Conservation (phyloP, 2,888 invertebrate genomes). For the Cheilosia scutellata region DNA sequence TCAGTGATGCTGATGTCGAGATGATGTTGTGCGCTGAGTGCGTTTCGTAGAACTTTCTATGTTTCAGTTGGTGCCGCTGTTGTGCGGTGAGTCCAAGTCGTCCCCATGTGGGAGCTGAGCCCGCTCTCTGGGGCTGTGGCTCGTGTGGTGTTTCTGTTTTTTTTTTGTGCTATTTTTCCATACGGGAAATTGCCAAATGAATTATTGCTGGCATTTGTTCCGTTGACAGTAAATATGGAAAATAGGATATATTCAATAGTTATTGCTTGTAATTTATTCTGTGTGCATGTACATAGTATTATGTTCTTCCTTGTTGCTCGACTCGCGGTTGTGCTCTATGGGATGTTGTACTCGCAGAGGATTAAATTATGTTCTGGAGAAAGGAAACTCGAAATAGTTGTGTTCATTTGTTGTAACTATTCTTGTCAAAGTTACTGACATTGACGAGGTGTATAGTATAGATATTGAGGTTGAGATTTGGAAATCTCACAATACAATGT, state of each 20-base stretch:
- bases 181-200: constrained; percentile 81
- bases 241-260: constrained; percentile 78
- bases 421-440: constrained; percentile 58
- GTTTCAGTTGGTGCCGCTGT: constrained; percentile 17
- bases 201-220: constrained; percentile 84
- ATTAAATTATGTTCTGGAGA: constrained; percentile 22
- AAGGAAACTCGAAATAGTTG: constrained; percentile 10
- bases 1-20: constrained; percentile 41
- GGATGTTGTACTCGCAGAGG: constrained; percentile 23
- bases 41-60: constrained; percentile 68
- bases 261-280: constrained; percentile 73
- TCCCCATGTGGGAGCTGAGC: constrained; percentile 67
- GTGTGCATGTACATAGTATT: constrained; percentile 18
- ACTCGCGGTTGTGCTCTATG: constrained; percentile 54
- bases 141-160: constrained; percentile 13
- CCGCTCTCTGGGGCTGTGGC: constrained; percentile 53
- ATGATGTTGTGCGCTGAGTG: constrained; percentile 43
- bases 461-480: background rate
- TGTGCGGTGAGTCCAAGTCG: constrained; percentile 43
- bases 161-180: constrained; percentile 13
- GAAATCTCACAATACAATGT: background rate
- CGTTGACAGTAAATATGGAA: constrained; percentile 84
- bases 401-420: constrained; percentile 44
- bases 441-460: background rate
- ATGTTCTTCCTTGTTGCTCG: constrained; percentile 48